A percentile compares a stretch with the other conserved stretches of the same genome.
Conservation (phyloP, 2,113 vertebrate species). For the Amblyopsis rosae region DNA sequence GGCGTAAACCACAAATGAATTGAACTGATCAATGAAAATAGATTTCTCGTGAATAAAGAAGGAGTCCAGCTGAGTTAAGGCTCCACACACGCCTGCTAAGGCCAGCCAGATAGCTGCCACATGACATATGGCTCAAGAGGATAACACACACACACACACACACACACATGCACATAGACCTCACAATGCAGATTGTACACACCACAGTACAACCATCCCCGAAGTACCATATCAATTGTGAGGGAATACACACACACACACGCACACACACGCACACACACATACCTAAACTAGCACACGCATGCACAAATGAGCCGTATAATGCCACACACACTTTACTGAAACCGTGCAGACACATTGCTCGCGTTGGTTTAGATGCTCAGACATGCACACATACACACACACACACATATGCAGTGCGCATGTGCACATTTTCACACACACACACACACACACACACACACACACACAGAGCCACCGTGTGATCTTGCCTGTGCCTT, state of each 20-base stretch:
- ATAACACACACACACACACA: background rate
- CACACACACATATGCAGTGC: constrained; percentile 1
- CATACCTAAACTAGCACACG: background rate
- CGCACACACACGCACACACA: constrained; percentile 10
- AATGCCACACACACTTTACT: background rate
- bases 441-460: constrained; percentile 35
- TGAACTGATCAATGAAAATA: constrained; percentile 57
- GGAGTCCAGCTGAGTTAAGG: background rate
- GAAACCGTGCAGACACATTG: background rate
- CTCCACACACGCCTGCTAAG: background rate
- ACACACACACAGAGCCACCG: constrained; percentile 33
- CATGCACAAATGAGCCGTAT: background rate
- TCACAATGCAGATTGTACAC: background rate
- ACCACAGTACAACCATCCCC: background rate
- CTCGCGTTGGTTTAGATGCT: background rate
- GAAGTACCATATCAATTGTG: background rate
- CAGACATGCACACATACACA: constrained; percentile 10
- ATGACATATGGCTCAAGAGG: no score
- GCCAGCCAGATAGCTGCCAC: background rate
- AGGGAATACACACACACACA: background rate
- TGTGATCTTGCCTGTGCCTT: constrained; percentile 65
- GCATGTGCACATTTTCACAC: constrained; percentile 21
- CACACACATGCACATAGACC: background rate
- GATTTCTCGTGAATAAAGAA: constrained; percentile 25
- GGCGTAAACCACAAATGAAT: constrained; percentile 60